A percentile compares a stretch with the other conserved stretches of the same genome.
phyloP scores from a whole-genome alignment of 2,797 vertebrate species.

The Discoglossus pictus region DNA sequence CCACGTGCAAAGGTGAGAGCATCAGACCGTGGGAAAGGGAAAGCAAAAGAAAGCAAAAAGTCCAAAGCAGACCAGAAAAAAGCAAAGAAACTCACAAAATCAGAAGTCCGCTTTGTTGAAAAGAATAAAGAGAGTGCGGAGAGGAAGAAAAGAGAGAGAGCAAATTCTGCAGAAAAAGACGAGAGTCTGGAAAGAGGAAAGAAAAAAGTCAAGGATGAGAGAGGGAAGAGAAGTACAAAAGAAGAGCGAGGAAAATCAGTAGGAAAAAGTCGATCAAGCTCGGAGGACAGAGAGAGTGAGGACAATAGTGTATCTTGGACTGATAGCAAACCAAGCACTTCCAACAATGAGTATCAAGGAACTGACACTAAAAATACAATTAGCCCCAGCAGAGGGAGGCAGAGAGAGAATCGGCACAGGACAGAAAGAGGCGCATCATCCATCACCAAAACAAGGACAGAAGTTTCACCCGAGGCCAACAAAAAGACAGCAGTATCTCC shows the following conservation, averaged over 20 bases:
- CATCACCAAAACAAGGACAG: neutral
- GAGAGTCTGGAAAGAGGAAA: neutral
- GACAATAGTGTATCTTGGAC: neutral
- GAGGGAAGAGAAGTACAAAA: constrained; percentile 2
- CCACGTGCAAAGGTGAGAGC: neutral
- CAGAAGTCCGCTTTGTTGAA: neutral
- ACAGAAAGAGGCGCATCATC: neutral
- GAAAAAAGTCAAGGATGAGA: neutral
- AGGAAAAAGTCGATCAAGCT: neutral
- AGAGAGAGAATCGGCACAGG: neutral
- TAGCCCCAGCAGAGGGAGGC: neutral
- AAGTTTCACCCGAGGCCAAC: neutral
- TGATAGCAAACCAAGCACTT: neutral
- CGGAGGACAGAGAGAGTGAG: neutral
- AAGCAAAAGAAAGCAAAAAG: constrained; percentile 7
- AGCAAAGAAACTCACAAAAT: neutral
- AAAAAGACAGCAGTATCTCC: neutral
- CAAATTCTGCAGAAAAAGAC: neutral
- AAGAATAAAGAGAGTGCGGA: neutral
- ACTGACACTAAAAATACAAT: neutral
- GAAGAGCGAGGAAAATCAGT: neutral
- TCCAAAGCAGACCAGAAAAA: neutral
- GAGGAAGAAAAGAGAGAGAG: neutral
- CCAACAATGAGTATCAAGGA: neutral
- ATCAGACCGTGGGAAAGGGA: neutral